Evolutionary conservation across 1,140 invertebrate genomes (phyloP), one percentile per base, ranked within the genome.

Genomic region (Trypoxylus dichotomus): DNA sequence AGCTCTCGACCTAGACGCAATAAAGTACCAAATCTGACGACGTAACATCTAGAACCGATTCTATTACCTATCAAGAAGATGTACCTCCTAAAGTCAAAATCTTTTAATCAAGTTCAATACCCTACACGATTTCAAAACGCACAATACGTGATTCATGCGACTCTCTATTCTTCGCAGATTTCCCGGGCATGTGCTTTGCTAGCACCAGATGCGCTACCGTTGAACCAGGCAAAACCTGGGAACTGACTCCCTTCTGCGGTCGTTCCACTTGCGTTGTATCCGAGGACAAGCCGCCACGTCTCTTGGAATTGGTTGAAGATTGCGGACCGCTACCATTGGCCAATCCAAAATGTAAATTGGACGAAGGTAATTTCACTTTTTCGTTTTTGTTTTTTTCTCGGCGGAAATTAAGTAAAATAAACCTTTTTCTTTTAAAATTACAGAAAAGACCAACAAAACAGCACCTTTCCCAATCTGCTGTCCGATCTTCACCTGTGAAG

Each of bases 151-250:
- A 60, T 21, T n/a, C n/a, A n/a, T n/a, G n/a, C n/a, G n/a, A n/a
- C n/a, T n/a, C n/a, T 21, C 0, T n/a, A 41, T 43, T 54, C 7
- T n/a, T 75, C 87, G 6, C 87, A 96, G 94, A 96, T 88, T 96
- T 96, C 89, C 94, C 95, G 60, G 94, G 93, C 10, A 90, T 95
- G 89, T 96, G 95, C 83, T 96, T 96, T 86, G 94, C 94, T 0
- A 95, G 94, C 0, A 96, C 95, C n/a, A 91, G 91, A 78, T 96
- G 94, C 85, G 93, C 94, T 1, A 96, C 94, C 15, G 91, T 96
- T 32, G 94, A 95, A 83, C 93, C 93, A 41, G 92, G 91, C 47
- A 93, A 95, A 85, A 89, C 91, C 29, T 96, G 95, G 95, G 94
- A 95, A 37, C 85, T 96, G 79, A 88, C 92, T 8, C 95, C 95